phyloP scores from a whole-genome alignment of 1,140 invertebrate species.

The Drosophila hydei region DNA sequence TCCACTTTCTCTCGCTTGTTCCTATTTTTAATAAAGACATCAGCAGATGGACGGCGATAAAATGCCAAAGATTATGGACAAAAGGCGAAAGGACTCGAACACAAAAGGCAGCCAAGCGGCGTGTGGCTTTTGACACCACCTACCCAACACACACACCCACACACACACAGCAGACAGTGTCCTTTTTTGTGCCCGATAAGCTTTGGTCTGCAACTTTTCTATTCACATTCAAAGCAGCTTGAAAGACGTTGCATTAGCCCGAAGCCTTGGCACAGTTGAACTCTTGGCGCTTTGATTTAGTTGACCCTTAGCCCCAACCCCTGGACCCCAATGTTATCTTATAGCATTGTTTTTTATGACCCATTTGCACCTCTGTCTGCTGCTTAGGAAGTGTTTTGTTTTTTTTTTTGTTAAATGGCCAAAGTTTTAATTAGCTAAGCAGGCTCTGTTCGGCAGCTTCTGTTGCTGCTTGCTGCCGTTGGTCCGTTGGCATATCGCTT shows the following conservation, averaged over 20 bases:
- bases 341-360: conserved; percentile 53
- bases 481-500: conserved; percentile 16
- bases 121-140: conserved; percentile 71
- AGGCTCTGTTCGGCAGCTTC: background rate
- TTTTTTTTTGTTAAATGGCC: conserved; percentile 46
- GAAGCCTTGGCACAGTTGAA: conserved; percentile 51
- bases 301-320: background rate
- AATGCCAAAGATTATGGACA: conserved; percentile 82
- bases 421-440: conserved; percentile 72
- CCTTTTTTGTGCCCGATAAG: conserved; percentile 43
- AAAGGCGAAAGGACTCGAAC: conserved; percentile 29
- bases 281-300: conserved; percentile 23
- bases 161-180: conserved; percentile 20
- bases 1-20: conserved; percentile 3
- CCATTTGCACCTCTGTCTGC: conserved; percentile 49
- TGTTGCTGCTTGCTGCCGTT: background rate
- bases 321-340: background rate
- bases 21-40: conserved; percentile 81
- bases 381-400: conserved; percentile 2
- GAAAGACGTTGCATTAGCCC: conserved; percentile 61
- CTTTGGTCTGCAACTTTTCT: conserved; percentile 39
- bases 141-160: conserved; percentile 5
- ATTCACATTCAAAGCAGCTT: conserved; percentile 64
- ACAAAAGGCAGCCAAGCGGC: conserved; percentile 61
- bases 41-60: conserved; percentile 77